Evolutionary conservation across 1,140 invertebrate genomes (phyloP), one percentile per base, ranked within the genome.

Genomic region (Schlechtendalia chinensis): DNA sequence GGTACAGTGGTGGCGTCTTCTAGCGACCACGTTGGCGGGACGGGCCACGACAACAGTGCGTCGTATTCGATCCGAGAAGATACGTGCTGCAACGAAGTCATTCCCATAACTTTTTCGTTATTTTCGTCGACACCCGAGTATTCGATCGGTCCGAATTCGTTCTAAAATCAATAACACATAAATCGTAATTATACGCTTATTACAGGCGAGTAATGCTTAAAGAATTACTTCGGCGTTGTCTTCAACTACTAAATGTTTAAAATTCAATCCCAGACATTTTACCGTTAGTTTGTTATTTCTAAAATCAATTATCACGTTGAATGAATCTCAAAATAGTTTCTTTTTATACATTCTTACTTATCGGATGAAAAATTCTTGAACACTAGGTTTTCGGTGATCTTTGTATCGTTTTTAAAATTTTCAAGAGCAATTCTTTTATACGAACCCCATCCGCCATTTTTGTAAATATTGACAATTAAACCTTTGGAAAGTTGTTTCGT

Each of bases 391-490:
- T 69, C 11, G 1, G n/a, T 16, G 19, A 22, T 12, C 12, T 67
- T 67, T 0, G 14, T 14, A 45, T 67, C 5, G 0, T 45, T 4
- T 6, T 24, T 69, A 24, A 50, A 8, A 24, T 50, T 0, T 27
- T 69, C 39, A 17, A 69, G 6, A 47, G 17, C 14, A 0, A 4
- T 24, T 27, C 6, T 77, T 59, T 77, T 77, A 86, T 94, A 93
- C 39, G 90, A 92, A 14, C 94, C 94, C 89, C 96, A 97, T 86
- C 89, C 88, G 17, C 89, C 92, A 86, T 91, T 85, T 84, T 89
- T 87, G 84, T 89, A 90, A 12, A 97, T 90, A 85, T 96, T 97
- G 17, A 93, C 86, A 19, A 90, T 89, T 79, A 98, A 86, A 85
- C 96, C 92, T 81, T 92, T 87, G 29, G 89, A 85, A 2, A 92